A percentile compares a stretch with the other conserved stretches of the same genome.
Conservation (phyloP, 2,797 vertebrate species). For the Borostomias antarcticus region DNA sequence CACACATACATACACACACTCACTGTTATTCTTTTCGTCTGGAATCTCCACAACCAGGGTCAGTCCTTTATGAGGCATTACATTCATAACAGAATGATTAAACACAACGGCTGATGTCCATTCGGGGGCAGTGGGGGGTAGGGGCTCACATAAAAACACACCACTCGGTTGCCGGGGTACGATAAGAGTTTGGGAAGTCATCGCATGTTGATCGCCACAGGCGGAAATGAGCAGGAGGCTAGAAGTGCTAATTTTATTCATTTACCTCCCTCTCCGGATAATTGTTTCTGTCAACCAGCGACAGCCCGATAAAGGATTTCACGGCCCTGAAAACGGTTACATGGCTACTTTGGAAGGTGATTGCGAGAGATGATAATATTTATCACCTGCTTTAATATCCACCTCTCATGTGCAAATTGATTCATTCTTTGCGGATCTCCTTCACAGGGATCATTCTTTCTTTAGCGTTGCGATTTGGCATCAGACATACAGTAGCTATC, state of each 20-base stretch:
- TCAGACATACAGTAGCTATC: background rate
- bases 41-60: conserved; percentile 33
- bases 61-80: conserved; percentile 35
- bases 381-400: conserved; percentile 80
- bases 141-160: conserved; percentile 48
- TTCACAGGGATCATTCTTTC: conserved; percentile 39
- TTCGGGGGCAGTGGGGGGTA: conserved; percentile 37
- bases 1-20: conserved; percentile 24
- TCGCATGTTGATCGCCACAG: conserved; percentile 64
- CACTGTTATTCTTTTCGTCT: conserved; percentile 33
- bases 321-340: conserved; percentile 76
- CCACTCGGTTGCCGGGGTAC: conserved; percentile 51
- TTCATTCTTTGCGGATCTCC: conserved; percentile 66
- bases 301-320: conserved; percentile 80
- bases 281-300: conserved; percentile 81
- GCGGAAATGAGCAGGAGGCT: conserved; percentile 70
- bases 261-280: conserved; percentile 78
- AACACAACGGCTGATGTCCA: conserved; percentile 31
- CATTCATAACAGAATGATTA: conserved; percentile 50
- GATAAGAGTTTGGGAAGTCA: conserved; percentile 74
- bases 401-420: conserved; percentile 72
- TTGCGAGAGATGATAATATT: conserved; percentile 78
- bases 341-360: conserved; percentile 78
- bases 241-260: conserved; percentile 78
- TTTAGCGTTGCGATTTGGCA: background rate